Conservation (phyloP, 2,888 invertebrate genomes). For the Scaptomyza reducta region DNA sequence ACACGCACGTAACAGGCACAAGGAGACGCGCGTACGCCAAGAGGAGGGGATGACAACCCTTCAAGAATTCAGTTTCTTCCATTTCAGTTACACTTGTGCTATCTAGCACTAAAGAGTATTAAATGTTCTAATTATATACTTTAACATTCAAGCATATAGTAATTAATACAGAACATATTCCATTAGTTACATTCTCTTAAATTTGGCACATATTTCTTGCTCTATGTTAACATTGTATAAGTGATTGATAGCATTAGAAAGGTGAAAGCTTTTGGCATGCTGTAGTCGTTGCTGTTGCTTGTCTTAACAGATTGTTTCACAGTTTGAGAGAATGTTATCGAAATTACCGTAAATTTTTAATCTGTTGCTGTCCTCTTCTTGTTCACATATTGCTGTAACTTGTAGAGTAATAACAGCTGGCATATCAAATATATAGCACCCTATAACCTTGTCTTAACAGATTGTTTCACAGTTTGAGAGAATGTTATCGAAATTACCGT, state of each 20-base stretch:
- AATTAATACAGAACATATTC: neutral
- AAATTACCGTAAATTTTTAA: neutral
- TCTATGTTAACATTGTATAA: conserved; percentile 1
- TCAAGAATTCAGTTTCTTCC: neutral
- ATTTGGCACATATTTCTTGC: neutral
- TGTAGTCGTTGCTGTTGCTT: conserved; percentile 10
- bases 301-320: conserved; percentile 28
- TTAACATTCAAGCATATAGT: neutral
- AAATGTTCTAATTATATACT: neutral
- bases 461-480: conserved; percentile 20
- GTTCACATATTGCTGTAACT: conserved; percentile 4
- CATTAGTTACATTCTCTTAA: neutral
- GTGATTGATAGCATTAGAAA: conserved; percentile 55
- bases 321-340: conserved; percentile 8
- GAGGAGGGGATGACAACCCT: neutral
- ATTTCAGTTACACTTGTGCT: neutral
- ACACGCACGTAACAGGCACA: neutral
- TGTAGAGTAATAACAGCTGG: conserved; percentile 31
- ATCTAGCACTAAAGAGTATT: too few relatives aligned
- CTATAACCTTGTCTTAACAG: conserved; percentile 19
- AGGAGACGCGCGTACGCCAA: neutral
- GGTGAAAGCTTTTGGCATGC: conserved; percentile 50
- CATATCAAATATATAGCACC: conserved; percentile 23
- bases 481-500: conserved; percentile 8
- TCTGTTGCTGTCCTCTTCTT: neutral